These are phyloP conservation scores for Drepana falcataria DNA, from an alignment of 2,888 invertebrate species.

Conservation along the genomic window DNA sequence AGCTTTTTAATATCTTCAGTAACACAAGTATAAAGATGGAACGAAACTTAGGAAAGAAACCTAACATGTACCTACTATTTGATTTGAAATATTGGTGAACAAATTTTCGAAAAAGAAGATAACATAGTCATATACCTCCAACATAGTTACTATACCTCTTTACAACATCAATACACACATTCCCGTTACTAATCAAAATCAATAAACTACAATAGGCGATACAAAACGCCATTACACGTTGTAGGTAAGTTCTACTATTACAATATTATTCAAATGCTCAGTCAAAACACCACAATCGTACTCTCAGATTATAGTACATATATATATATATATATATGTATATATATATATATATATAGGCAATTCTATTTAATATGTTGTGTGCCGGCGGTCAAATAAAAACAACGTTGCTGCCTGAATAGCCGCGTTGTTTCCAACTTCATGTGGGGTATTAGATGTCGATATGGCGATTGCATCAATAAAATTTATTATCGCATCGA, in stretches of 20 bases:
- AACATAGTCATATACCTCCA: background rate
- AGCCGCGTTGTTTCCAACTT: slow-evolving; percentile 55
- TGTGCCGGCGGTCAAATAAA: slow-evolving; percentile 55
- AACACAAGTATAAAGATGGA: too few species aligned
- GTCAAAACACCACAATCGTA: slow-evolving; percentile 22
- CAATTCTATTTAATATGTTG: slow-evolving; percentile 48
- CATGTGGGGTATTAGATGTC: slow-evolving; percentile 40
- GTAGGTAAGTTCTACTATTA: background rate
- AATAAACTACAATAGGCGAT: too few species aligned
- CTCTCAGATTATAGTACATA: slow-evolving; percentile 30
- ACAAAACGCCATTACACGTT: background rate
- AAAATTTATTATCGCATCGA: too few species aligned
- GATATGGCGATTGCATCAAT: slow-evolving; percentile 15
- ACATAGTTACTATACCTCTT: background rate
- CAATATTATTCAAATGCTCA: slow-evolving; percentile 17
- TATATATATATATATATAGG: slow-evolving; percentile 14
- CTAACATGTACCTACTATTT: too few species aligned
- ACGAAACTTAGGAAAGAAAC: too few species aligned
- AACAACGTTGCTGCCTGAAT: slow-evolving; percentile 66
- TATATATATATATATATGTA: too few species aligned
- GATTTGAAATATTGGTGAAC: too few species aligned
- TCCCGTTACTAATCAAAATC: too few species aligned
- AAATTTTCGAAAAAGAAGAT: background rate
- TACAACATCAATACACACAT: too few species aligned
- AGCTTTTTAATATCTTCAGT: too few species aligned